Evolutionary conservation across 1,140 invertebrate species (phyloP), one percentile per base, ranked within the genome.

Genomic region (Diuraphis noxia): DNA sequence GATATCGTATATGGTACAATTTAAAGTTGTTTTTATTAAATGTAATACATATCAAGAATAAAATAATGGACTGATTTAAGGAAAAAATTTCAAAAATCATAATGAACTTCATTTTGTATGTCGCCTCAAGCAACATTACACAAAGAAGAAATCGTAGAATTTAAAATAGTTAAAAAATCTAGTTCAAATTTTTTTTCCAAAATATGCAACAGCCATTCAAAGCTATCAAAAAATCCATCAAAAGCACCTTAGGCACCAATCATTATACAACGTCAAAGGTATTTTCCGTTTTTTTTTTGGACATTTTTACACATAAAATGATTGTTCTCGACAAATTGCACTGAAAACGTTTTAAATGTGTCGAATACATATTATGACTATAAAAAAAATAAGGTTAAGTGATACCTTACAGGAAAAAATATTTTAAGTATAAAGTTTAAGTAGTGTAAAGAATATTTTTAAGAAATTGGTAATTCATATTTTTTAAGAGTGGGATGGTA

Each of bases 91-190:
- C n/a, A n/a, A n/a, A n/a, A 41, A 43, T 41, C 25, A 6, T 84
- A 40, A 84, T 41, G 34, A 84, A 84, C 40, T 84, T 4, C 25
- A 5, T 84, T n/a, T 84, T 19, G n/a, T 10, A n/a, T 40, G 30
- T 19, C 81, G n/a, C 81, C 38, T 1, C 86, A 36, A 52, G 17
- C 49, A 56, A 34, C 38, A 72, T 25, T 56, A 40, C 19, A 88
- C 34, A 34, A 88, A 88, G 23, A 72, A 8, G 30, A 88, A 88
- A 88, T 72, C 21, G 40, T 79, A 79, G 63, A 79, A 19, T 77
- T 89, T 34, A 25, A n/a, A n/a, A 40, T 30, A 36, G 63, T 41
- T 17, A 23, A 43, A 72, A 89, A 89, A 89, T 89, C 40, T 1
- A 36, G 36, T 46, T 38, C 41, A 41, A 72, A 6, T 8, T 43